Percentiles rank a stretch among this genome's conserved stretches.
Conservation (phyloP, 2,797 vertebrate genomes). For the Rhinella marina region DNA sequence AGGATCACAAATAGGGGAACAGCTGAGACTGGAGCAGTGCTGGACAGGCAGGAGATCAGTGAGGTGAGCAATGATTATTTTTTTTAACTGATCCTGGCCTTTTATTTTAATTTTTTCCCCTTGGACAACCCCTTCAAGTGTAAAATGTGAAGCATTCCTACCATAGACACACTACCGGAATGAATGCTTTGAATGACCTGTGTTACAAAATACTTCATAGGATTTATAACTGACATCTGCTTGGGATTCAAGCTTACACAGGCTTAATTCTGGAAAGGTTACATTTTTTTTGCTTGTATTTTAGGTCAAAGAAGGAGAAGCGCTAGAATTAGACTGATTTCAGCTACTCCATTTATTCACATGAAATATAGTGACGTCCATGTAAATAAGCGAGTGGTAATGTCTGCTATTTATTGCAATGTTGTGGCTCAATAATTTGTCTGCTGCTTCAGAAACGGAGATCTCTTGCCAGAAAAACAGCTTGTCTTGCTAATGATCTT, state of each 20-base stretch:
- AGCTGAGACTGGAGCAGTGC: no score
- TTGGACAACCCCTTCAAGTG: neutral
- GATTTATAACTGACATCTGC: conserved; percentile 51
- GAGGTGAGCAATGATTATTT: no score
- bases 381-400: neutral
- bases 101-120: no score
- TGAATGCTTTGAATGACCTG: conserved; percentile 37
- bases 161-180: neutral
- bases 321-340: neutral
- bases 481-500: conserved; percentile 41
- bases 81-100: no score
- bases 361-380: neutral
- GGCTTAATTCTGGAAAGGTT: conserved; percentile 53
- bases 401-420: neutral
- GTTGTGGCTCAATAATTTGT: neutral
- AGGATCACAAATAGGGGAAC: no score
- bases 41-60: no score
- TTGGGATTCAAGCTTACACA: conserved; percentile 45
- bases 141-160: neutral
- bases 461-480: conserved; percentile 39
- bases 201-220: conserved; percentile 38
- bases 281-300: conserved; percentile 33
- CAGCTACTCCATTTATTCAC: neutral
- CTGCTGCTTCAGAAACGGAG: neutral
- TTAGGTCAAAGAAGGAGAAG: conserved; percentile 26